These are phyloP conservation scores for Hystrix brachyura DNA, from an alignment of 2,113 vertebrate species.

Conservation along the genomic window DNA sequence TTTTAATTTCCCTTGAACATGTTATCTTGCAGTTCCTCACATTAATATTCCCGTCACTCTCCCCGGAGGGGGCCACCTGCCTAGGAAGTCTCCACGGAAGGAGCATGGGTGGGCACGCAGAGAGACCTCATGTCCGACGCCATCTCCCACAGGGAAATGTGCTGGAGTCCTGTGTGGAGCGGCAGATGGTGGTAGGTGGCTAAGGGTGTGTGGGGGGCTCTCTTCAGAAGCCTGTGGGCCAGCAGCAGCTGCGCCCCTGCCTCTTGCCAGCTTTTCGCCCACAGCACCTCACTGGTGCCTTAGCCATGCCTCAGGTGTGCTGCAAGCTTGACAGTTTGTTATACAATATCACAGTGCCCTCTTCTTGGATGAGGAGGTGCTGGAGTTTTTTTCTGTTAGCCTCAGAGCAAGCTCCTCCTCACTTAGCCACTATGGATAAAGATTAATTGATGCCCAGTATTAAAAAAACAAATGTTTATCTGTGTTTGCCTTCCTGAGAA, in stretches of 20 bases:
- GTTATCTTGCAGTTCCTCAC: neutral
- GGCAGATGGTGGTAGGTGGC: slow-evolving; percentile 83
- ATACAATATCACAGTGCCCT: neutral
- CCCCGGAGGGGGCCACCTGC: neutral
- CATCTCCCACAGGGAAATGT: slow-evolving; percentile 25
- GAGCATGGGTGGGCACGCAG: neutral
- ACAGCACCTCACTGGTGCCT: slow-evolving; percentile 50
- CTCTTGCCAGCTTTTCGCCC: slow-evolving; percentile 79
- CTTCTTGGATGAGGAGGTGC: neutral
- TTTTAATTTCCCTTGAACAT: neutral
- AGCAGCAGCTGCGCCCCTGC: slow-evolving; percentile 74
- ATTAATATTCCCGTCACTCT: neutral
- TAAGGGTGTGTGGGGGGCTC: slow-evolving; percentile 31
- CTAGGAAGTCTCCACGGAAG: slow-evolving; percentile 22
- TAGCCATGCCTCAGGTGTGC: slow-evolving; percentile 66
- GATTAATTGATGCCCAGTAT: neutral
- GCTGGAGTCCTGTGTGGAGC: slow-evolving; percentile 57
- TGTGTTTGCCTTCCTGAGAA: neutral
- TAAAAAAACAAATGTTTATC: neutral
- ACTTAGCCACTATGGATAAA: neutral
- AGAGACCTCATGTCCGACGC: slow-evolving; percentile 38
- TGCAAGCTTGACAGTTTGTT: slow-evolving; percentile 20
- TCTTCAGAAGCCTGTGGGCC: slow-evolving; percentile 75
- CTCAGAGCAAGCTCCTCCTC: neutral
- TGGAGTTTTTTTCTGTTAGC: neutral